Evolutionary conservation across 2,888 invertebrate genomes (phyloP).

Genomic region (Scaptodrosophila latifasciaeformis): DNA sequence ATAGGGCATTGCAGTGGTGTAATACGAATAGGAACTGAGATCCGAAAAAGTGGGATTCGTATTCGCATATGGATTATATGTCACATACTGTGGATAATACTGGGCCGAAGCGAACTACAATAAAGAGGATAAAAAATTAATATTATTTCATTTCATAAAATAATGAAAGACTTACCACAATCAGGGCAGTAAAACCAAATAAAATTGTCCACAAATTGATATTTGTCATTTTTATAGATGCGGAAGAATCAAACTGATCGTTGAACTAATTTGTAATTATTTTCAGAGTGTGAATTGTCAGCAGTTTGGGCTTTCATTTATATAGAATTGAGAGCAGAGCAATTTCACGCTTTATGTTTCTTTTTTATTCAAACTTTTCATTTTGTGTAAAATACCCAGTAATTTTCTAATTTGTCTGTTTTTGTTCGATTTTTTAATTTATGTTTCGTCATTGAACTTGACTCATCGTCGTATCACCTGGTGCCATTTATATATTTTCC

Average conservation of each 20-base stretch:
- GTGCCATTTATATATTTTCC: slow-evolving; percentile 7
- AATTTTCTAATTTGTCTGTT: slow-evolving; percentile 7
- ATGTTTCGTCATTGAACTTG: slow-evolving; percentile 64
- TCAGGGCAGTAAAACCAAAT: slow-evolving; percentile 18
- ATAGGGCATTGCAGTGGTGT: slow-evolving; percentile 41
- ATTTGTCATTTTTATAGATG: no score
- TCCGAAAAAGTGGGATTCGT: slow-evolving; percentile 59
- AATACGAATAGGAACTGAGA: slow-evolving; percentile 42
- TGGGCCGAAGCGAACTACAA: slow-evolving; percentile 37
- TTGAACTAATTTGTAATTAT: background rate
- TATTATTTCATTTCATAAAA: background rate
- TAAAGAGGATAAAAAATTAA: background rate
- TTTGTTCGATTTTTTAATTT: slow-evolving; percentile 7
- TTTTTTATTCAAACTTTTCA: slow-evolving; percentile 10
- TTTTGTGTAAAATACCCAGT: no score
- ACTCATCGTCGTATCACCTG: slow-evolving; percentile 41
- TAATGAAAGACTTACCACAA: slow-evolving; percentile 20
- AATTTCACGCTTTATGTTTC: slow-evolving; percentile 49
- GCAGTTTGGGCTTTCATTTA: slow-evolving; percentile 27
- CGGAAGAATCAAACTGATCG: slow-evolving; percentile 13
- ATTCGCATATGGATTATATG: slow-evolving; percentile 50
- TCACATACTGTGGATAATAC: slow-evolving; percentile 27
- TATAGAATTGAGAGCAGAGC: slow-evolving; percentile 35
- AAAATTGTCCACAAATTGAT: background rate
- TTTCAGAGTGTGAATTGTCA: slow-evolving; percentile 31